phyloP scores from a whole-genome alignment of 1,140 invertebrate species.

The Brachystomella parvula region DNA sequence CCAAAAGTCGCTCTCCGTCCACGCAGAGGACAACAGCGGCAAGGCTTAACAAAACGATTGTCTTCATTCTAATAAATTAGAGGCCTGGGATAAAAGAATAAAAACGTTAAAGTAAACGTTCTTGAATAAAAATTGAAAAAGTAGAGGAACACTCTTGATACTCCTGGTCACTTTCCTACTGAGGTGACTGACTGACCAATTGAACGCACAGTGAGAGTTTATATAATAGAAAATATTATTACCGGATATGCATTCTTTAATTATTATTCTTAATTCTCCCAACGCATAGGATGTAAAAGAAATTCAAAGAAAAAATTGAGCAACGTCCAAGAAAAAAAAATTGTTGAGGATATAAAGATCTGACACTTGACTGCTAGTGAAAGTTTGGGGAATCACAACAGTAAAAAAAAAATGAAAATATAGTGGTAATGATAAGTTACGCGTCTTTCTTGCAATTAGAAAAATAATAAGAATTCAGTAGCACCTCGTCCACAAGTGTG shows the following conservation, averaged over 20 bases:
- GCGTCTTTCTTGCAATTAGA: no score
- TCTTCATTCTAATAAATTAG: conserved; percentile 3
- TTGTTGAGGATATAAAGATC: background rate
- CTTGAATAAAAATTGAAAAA: background rate
- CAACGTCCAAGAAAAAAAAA: background rate
- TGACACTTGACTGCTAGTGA: conserved; percentile 1
- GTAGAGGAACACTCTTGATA: background rate
- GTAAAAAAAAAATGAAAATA: background rate
- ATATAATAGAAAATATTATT: background rate
- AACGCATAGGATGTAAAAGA: background rate
- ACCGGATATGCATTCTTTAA: background rate
- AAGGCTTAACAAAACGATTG: background rate
- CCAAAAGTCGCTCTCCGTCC: background rate
- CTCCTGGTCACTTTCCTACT: background rate
- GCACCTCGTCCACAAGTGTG: no score
- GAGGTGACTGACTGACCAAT: background rate
- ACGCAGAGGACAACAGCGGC: background rate
- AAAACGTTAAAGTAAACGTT: background rate
- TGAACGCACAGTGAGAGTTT: background rate
- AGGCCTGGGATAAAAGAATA: no score
- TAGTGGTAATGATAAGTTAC: conserved; percentile 10
- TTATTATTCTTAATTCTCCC: background rate
- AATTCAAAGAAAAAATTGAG: background rate
- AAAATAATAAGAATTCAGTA: no score
- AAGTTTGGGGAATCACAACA: conserved; percentile 1